Evolutionary conservation across 2,113 vertebrate species (phyloP).

Genomic region (Suncus etruscus): DNA sequence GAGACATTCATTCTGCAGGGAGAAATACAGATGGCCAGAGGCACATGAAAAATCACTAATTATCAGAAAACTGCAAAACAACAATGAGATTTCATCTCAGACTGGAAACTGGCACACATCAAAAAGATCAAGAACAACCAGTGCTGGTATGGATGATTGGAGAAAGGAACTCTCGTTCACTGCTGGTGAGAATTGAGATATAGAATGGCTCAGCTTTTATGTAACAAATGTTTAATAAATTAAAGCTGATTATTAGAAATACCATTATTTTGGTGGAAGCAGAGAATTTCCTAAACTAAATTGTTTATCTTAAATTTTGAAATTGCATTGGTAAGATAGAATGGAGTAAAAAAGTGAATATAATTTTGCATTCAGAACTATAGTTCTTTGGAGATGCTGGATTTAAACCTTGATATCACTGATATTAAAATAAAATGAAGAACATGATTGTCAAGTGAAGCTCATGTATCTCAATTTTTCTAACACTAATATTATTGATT

Average conservation of each 20-base stretch:
- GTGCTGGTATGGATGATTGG: no score
- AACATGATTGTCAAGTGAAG: conserved; percentile 50
- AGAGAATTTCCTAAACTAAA: conserved; percentile 32
- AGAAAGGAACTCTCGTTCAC: no score
- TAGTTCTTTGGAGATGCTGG: conserved; percentile 44
- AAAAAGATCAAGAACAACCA: no score
- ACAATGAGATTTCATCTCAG: not conserved
- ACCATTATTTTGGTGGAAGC: conserved; percentile 44
- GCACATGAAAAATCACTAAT: no score
- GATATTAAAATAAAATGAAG: conserved; percentile 66
- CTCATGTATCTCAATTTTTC: conserved; percentile 67
- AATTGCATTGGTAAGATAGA: no score
- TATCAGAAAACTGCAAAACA: not conserved
- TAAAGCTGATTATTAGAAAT: conserved; percentile 35
- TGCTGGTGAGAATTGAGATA: no score
- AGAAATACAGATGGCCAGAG: no score
- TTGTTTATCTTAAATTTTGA: conserved; percentile 43
- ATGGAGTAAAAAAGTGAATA: no score
- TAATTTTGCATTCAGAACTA: no score
- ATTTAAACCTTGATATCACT: not conserved
- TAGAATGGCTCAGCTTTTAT: not conserved
- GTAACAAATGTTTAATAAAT: conserved; percentile 22
- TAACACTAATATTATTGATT: conserved; percentile 59
- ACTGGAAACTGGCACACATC: no score
- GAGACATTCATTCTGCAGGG: no score